phyloP scores from a whole-genome alignment of 2,888 invertebrate species.

The Andrena minutula region DNA sequence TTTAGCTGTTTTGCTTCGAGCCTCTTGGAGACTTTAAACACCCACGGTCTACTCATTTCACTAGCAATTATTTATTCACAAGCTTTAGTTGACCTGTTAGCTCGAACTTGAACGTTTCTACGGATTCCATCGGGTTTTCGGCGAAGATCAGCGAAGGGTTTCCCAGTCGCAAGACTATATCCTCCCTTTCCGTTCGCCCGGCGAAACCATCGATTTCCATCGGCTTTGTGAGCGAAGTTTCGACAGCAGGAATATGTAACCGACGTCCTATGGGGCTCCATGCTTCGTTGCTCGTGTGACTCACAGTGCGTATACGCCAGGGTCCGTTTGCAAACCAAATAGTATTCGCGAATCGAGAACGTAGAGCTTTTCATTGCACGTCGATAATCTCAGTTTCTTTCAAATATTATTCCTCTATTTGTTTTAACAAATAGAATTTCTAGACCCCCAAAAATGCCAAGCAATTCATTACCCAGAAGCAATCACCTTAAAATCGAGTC shows the following conservation, averaged over 20 bases:
- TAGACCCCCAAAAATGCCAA: too few relatives aligned
- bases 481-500: too few relatives aligned
- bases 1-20: background rate
- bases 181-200: conserved; percentile 39
- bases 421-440: too few relatives aligned
- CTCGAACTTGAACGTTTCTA: conserved; percentile 42
- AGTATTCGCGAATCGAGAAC: conserved; percentile 33
- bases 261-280: conserved; percentile 67
- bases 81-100: background rate
- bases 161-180: conserved; percentile 32
- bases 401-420: too few relatives aligned
- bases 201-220: conserved; percentile 66
- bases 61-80: background rate
- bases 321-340: conserved; percentile 38
- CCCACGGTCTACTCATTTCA: background rate
- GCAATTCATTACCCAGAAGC: too few relatives aligned
- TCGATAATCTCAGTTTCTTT: too few relatives aligned
- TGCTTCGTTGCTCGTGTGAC: conserved; percentile 73
- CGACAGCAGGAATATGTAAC: conserved; percentile 64
- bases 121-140: conserved; percentile 49
- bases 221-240: conserved; percentile 48
- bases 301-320: conserved; percentile 67
- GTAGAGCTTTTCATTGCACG: too few relatives aligned
- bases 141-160: conserved; percentile 46
- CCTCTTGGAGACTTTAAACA: too few relatives aligned